Evolutionary conservation across 2,113 vertebrate species (phyloP).

Genomic region (Anarrhichthys ocellatus): DNA sequence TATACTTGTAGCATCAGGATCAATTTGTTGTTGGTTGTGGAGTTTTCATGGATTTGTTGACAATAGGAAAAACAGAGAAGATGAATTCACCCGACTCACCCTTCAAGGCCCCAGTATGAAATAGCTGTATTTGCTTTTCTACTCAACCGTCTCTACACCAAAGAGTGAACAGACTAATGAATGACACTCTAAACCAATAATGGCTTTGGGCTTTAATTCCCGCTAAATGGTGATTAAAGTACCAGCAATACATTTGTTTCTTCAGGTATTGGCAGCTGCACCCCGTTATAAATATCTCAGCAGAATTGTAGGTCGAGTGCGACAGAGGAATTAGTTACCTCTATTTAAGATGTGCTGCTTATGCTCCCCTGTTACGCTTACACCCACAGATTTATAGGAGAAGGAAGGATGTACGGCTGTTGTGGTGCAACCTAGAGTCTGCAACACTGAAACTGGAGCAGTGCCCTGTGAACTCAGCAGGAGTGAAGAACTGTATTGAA

Average conservation of each 20-base stretch:
- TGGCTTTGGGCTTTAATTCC: constrained; percentile 41
- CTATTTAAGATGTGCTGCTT: constrained; percentile 68
- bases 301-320: constrained; percentile 54
- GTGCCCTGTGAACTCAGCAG: constrained; percentile 67
- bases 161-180: constrained; percentile 14
- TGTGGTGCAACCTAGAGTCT: constrained; percentile 40
- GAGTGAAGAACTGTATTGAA: constrained; percentile 52
- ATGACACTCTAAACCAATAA: constrained; percentile 41
- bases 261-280: constrained; percentile 56
- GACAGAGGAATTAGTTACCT: constrained; percentile 71
- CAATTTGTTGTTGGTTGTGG: neutral
- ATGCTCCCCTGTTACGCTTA: constrained; percentile 55
- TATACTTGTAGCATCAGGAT: neutral
- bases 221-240: constrained; percentile 58
- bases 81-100: neutral
- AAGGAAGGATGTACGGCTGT: constrained; percentile 45
- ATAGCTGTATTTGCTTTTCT: neutral
- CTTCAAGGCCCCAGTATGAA: neutral
- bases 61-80: neutral
- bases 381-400: constrained; percentile 68
- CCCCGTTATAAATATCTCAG: constrained; percentile 61
- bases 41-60: constrained; percentile 1
- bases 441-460: constrained; percentile 56
- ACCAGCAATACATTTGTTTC: constrained; percentile 58
- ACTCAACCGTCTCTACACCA: neutral